These are phyloP conservation scores for Centropus unirufus DNA, from an alignment of 2,113 vertebrate species.

Conservation along the genomic window DNA sequence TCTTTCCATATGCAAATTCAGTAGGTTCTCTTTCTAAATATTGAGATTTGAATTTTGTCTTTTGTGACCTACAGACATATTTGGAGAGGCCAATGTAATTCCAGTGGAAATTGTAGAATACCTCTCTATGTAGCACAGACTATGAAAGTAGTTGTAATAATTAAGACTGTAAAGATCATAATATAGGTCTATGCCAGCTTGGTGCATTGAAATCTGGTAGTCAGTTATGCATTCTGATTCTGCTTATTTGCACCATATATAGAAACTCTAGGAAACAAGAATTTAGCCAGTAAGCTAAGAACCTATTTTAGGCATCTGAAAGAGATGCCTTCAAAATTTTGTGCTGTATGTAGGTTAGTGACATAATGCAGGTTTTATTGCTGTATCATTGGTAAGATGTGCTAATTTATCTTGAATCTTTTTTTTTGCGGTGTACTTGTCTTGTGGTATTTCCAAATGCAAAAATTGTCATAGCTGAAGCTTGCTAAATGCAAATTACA, in stretches of 20 bases:
- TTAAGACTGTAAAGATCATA: neutral
- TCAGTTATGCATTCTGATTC: neutral
- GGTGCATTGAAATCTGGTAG: neutral
- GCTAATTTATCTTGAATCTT: neutral
- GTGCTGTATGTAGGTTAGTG: neutral
- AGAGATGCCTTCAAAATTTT: neutral
- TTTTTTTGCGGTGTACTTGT: neutral
- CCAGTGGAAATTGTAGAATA: neutral
- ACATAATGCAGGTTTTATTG: neutral
- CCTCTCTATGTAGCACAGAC: neutral
- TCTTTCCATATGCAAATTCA: neutral
- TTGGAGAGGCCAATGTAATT: neutral
- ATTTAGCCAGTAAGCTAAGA: neutral
- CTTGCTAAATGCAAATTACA: slow-evolving; percentile 18
- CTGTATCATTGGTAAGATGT: neutral
- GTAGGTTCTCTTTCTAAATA: neutral
- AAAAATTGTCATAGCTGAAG: neutral
- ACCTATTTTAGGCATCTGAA: neutral
- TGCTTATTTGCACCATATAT: neutral
- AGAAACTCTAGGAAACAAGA: neutral
- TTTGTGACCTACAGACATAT: neutral
- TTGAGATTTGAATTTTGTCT: neutral
- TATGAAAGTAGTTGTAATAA: neutral
- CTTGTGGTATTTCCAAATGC: neutral
- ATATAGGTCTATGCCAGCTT: neutral